Evolutionary conservation across 2,113 vertebrate species (phyloP).

Genomic region (Nibea albiflora): DNA sequence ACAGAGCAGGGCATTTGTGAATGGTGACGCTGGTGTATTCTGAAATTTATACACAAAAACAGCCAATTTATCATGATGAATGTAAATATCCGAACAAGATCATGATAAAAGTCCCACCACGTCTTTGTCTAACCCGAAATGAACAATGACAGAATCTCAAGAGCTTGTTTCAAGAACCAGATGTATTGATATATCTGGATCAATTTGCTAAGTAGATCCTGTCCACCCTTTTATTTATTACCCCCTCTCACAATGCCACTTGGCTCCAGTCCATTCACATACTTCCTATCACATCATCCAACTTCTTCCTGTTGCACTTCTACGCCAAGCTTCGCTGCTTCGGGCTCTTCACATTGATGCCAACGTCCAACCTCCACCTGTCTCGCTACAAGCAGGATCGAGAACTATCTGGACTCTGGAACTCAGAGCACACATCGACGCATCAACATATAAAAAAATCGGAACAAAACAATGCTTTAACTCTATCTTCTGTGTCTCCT

Average conservation of each 20-base stretch:
- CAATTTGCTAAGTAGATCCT: neutral
- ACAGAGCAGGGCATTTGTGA: neutral
- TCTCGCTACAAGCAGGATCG: neutral
- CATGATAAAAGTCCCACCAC: neutral
- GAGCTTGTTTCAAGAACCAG: neutral
- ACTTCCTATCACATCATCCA: neutral
- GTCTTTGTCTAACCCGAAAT: no score
- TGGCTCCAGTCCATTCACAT: neutral
- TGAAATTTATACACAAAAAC: neutral
- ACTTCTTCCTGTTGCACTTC: neutral
- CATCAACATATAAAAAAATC: neutral
- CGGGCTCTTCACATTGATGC: neutral
- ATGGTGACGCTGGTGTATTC: neutral
- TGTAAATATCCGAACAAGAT: neutral
- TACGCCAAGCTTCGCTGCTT: neutral
- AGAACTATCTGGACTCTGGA: neutral
- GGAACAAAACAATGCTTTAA: neutral
- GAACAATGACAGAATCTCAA: neutral
- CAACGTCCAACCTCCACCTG: slow-evolving; percentile 5
- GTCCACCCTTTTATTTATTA: neutral
- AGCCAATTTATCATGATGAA: neutral
- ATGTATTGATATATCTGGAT: neutral
- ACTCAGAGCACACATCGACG: neutral
- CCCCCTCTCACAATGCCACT: neutral
- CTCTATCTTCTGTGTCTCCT: neutral